Base-by-base conservation (phyloP, 2,888 invertebrate species). In the Theretra japonica region DNA sequence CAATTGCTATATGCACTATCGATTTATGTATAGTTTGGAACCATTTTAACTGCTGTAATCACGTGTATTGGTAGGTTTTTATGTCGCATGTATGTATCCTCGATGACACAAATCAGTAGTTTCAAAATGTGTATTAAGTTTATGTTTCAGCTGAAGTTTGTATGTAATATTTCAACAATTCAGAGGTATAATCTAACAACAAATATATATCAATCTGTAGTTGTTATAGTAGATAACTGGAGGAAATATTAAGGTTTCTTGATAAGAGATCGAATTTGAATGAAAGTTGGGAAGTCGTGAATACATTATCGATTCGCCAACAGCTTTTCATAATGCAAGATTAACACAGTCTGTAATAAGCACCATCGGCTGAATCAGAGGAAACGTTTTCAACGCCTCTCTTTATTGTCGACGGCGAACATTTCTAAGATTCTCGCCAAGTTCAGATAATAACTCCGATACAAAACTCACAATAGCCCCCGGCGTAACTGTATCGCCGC, bases 401-500 rank as follows among this genome's bases (percentile, higher is more conserved):
- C 19, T 48, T 65, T 48, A 48, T 53, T 30, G n/a, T 69, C 33
- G n/a, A 30, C 15, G 23, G 4, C 48, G 25, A 48, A 68, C 68
- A 56, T 69, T 69, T 56, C 53, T 62, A 53, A 70, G 60, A 60
- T 53, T 53, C 50, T 23, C 41, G 62, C 41, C 23, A 65, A 23
- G 65, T 65, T 23, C 48, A 65, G 33, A 62, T 65, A 65, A 65
- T 65, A 65, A 65, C 81, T 78, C 81, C 82, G 81, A 85, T 82
- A 82, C 83, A 78, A 85, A 86, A 86, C 85, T 82, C 84, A 85
- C 85, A 87, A 88, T 85, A 83, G 89, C 88, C 86, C 77, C 78
- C 80, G 83, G 88, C 88, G 80, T 85, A 83, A 87, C 86, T 82
- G 87, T 90, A 89, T 88, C 89, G 87, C 81, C 82, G 84, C 83